Evolutionary conservation across 2,113 vertebrate genomes (phyloP), one percentile per base, ranked within the genome.

Genomic region (Dicrurus megarhynchus): DNA sequence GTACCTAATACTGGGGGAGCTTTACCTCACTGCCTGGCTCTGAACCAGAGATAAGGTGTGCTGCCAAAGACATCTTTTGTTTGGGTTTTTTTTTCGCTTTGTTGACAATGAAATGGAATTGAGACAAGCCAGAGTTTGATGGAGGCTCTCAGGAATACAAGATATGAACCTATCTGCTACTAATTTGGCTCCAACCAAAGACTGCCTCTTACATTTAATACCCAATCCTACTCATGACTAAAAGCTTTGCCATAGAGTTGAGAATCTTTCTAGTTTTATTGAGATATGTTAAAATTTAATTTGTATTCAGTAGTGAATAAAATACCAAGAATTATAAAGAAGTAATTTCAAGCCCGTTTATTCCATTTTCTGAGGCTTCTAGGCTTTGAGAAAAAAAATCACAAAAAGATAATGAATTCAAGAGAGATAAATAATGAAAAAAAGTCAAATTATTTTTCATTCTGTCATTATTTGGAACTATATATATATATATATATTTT

Each of bases 231-330:
- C 12, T 80, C 10, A 23, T 30, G 15, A 30, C 14, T 82, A 30
- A 61, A 67, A 61, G 2, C 5, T 70, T 56, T 61, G 9, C 9
- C 1, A 1, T 2, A n/a, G 11, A 70, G 21, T 39, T 2, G 0
- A 75, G 42, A 89, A 44, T 44, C 7, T 49, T 94, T 67, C 46
- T 37, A 3, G 50, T 87, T 42, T 37, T 37, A 12, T 70, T 3
- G 16, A 44, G 11, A 16, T 9, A 11, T 26, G 2, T 13, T 71
- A 39, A 44, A 93, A 79, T n/a, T 44, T 11, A 22, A 8, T 65
- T 75, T 53, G 3, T 59, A 22, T 59, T 80, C 49, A 16, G 46
- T 42, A 60, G 37, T 46, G 9, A 88, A 77, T 10, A 5, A 78
- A 84, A 64, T 46, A 15, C 5, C 27, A 83, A 65, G 27, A 85